Conservation (phyloP, 1,140 invertebrate genomes). For the Maconellicoccus hirsutus region DNA sequence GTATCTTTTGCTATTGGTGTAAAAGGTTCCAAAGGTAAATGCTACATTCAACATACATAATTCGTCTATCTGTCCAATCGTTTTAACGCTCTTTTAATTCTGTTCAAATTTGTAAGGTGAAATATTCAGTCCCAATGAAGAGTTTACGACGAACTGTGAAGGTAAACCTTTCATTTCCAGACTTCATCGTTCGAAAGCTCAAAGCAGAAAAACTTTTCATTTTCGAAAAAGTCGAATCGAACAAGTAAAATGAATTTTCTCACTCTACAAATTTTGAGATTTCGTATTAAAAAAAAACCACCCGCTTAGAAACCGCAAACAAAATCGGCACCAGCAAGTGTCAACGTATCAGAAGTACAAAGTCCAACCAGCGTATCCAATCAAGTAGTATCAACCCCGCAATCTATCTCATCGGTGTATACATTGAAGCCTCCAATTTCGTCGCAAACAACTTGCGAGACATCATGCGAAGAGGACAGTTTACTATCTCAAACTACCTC, state of each 20-base stretch:
- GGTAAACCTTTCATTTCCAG: constrained; percentile 50
- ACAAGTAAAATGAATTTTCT: constrained; percentile 23
- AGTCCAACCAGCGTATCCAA: constrained; percentile 23
- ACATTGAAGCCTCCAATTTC: constrained; percentile 22
- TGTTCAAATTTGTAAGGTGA: constrained; percentile 46
- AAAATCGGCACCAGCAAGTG: constrained; percentile 20
- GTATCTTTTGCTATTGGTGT: constrained; percentile 13
- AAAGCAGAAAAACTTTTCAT: constrained; percentile 86
- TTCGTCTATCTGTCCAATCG: too few species aligned
- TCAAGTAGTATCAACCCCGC: constrained; percentile 11
- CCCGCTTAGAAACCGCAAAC: constrained; percentile 2
- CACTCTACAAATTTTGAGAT: too few species aligned
- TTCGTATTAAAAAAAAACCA: too few species aligned
- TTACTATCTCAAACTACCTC: constrained; percentile 51
- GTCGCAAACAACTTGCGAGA: background rate
- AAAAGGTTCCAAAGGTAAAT: background rate
- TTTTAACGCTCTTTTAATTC: background rate
- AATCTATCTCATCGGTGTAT: background rate
- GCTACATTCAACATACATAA: too few species aligned
- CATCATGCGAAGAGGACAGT: constrained; percentile 58
- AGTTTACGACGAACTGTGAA: constrained; percentile 35
- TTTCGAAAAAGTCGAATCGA: constrained; percentile 59
- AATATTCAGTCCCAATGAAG: constrained; percentile 55
- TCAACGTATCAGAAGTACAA: constrained; percentile 25
- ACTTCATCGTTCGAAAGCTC: constrained; percentile 81